These are phyloP conservation scores for Imbricaverruca yamaguchii DNA, from an alignment of 2,888 invertebrate species.

Conservation along the genomic window DNA sequence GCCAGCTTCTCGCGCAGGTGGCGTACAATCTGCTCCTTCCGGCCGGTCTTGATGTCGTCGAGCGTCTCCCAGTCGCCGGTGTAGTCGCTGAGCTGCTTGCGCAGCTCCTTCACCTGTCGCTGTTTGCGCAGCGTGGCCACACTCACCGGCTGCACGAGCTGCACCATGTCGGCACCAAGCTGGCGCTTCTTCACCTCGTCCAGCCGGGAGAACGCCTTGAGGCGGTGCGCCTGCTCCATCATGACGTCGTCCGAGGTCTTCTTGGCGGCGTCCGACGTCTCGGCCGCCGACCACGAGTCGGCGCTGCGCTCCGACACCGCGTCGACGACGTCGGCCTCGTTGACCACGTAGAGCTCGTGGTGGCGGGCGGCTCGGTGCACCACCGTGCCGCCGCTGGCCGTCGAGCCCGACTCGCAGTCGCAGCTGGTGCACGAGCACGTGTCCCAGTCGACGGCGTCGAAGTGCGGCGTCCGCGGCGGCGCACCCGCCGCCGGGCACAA, in stretches of 20 bases:
- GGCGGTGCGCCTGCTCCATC: slow-evolving; percentile 30
- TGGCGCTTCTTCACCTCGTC: slow-evolving; percentile 29
- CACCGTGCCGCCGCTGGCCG: slow-evolving; percentile 24
- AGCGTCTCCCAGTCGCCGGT: slow-evolving; percentile 33
- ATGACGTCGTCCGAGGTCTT: slow-evolving; percentile 17
- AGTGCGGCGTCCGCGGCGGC: slow-evolving; percentile 1
- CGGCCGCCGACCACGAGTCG: slow-evolving; percentile 30
- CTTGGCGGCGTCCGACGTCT: slow-evolving; percentile 27
- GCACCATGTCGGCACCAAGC: slow-evolving; percentile 24
- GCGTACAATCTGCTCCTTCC: slow-evolving; percentile 26
- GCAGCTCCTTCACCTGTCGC: slow-evolving; percentile 30
- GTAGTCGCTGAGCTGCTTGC: slow-evolving; percentile 31
- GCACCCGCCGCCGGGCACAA: background rate
- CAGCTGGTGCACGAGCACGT: slow-evolving; percentile 31
- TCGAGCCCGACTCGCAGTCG: slow-evolving; percentile 27
- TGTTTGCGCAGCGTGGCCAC: slow-evolving; percentile 23
- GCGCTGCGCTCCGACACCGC: slow-evolving; percentile 27
- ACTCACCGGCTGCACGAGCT: slow-evolving; percentile 23
- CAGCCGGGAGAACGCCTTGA: slow-evolving; percentile 27
- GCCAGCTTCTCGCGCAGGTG: slow-evolving; percentile 26
- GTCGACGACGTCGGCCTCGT: background rate
- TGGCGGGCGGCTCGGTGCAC: slow-evolving; percentile 23
- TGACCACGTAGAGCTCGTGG: slow-evolving; percentile 1
- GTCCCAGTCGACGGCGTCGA: slow-evolving; percentile 28
- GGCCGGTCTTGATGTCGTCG: slow-evolving; percentile 16